Evolutionary conservation across 2,113 vertebrate genomes (phyloP).

Genomic region (Stigmatopora nigra): DNA sequence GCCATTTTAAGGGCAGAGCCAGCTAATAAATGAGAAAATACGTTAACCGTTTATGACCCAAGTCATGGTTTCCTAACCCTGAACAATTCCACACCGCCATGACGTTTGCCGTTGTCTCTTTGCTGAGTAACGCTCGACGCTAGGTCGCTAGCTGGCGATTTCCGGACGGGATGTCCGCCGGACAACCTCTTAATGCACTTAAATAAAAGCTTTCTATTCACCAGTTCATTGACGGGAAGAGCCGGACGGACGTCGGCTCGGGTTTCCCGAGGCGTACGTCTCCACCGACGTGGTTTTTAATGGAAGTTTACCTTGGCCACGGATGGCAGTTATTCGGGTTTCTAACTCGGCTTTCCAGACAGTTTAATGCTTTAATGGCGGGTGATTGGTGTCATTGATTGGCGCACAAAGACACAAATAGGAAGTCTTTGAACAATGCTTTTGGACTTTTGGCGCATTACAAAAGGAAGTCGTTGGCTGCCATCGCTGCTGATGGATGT

Average conservation of each 20-base stretch:
- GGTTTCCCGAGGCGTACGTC: conserved; percentile 7
- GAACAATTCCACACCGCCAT: conserved; percentile 32
- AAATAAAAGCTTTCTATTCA: conserved; percentile 38
- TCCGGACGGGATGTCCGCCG: conserved; percentile 34
- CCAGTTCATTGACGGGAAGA: conserved; percentile 35
- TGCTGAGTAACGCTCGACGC: conserved; percentile 41
- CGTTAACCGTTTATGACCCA: background rate
- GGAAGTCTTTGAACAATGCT: background rate
- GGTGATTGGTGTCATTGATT: conserved; percentile 5
- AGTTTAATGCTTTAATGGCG: conserved; percentile 3
- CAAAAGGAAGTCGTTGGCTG: background rate
- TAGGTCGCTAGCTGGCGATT: conserved; percentile 8
- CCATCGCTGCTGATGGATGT: background rate
- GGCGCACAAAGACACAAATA: background rate
- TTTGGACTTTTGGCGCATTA: too few species aligned
- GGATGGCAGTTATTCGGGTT: background rate
- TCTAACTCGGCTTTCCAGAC: conserved; percentile 4
- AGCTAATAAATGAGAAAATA: background rate
- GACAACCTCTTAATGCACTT: conserved; percentile 35
- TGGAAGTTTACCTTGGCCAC: background rate
- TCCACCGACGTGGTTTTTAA: conserved; percentile 10
- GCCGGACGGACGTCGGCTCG: conserved; percentile 9
- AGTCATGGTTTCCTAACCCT: background rate
- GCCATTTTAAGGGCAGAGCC: too few species aligned
- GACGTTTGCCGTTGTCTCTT: conserved; percentile 40